A percentile compares a stretch with the other conserved stretches of the same genome.
These are phyloP conservation scores for Meliscaeva auricollis DNA, from an alignment of 2,888 invertebrate species.

Conservation along the genomic window DNA sequence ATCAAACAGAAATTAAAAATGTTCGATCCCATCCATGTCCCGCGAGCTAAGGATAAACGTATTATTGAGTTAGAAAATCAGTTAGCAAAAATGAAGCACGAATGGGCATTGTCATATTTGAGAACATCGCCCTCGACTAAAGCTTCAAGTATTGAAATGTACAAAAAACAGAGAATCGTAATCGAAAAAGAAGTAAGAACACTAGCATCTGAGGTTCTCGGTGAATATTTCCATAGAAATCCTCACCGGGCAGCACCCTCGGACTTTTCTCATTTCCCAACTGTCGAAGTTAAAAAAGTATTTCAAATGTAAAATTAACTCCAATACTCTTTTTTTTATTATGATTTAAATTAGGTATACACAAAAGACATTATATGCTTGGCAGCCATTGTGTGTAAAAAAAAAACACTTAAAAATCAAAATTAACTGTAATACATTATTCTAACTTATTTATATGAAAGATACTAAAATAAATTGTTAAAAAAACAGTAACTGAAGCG, in stretches of 20 bases:
- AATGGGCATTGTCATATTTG: conserved; percentile 83
- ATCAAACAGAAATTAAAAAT: conserved; percentile 85
- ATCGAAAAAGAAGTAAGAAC: conserved; percentile 81
- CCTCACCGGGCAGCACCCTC: conserved; percentile 82
- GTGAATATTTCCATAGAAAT: conserved; percentile 83
- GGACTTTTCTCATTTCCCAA: conserved; percentile 83
- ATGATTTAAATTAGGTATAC: conserved; percentile 3
- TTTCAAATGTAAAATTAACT: conserved; percentile 78
- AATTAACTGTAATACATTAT: conserved; percentile 45
- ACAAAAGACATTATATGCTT: conserved; percentile 31
- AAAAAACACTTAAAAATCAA: conserved; percentile 46
- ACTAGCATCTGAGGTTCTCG: conserved; percentile 82
- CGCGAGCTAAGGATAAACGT: conserved; percentile 84
- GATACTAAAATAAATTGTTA: conserved; percentile 45
- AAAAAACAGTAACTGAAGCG: not conserved
- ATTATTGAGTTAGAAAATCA: conserved; percentile 85
- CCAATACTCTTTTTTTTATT: not conserved
- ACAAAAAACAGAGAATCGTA: conserved; percentile 77
- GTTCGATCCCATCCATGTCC: conserved; percentile 85
- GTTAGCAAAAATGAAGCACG: conserved; percentile 85
- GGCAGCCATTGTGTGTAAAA: conserved; percentile 18
- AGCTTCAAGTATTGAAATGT: conserved; percentile 40
- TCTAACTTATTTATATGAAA: conserved; percentile 62
- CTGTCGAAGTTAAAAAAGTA: conserved; percentile 82
- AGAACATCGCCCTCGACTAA: conserved; percentile 78